phyloP scores from a whole-genome alignment of 2,797 vertebrate species.

The Cichlasoma orientale region DNA sequence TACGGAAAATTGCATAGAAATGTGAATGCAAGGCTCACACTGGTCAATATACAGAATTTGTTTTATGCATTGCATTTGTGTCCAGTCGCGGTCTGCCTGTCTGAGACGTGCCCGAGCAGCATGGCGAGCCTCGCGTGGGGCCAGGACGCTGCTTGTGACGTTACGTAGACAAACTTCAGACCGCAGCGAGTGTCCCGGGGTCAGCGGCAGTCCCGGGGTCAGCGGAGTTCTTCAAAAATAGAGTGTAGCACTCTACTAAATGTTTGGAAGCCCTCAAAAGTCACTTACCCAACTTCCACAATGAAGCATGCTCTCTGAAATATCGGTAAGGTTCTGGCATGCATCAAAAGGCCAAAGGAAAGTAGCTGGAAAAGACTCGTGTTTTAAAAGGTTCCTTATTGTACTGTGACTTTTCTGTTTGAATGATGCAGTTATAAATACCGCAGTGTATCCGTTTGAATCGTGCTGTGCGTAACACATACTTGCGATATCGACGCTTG shows the following conservation, averaged over 20 bases:
- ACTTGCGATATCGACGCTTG: conserved; percentile 68
- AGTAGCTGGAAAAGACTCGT: conserved; percentile 69
- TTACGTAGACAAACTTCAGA: too few relatives aligned
- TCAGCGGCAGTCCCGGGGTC: conserved; percentile 18
- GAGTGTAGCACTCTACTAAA: conserved; percentile 39
- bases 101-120: conserved; percentile 61
- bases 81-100: conserved; percentile 65
- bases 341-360: conserved; percentile 81
- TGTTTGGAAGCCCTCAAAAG: conserved; percentile 54
- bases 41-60: conserved; percentile 62
- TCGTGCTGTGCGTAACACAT: conserved; percentile 71
- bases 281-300: conserved; percentile 65
- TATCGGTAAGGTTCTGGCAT: conserved; percentile 53
- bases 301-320: conserved; percentile 55
- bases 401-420: conserved; percentile 75
- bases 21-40: conserved; percentile 75
- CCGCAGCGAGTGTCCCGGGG: conserved; percentile 36
- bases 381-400: conserved; percentile 72
- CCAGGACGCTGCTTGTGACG: too few relatives aligned
- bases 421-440: conserved; percentile 73
- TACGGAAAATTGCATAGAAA: conserved; percentile 63
- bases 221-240: not conserved
- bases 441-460: conserved; percentile 66
- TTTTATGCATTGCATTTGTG: conserved; percentile 67
- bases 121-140: conserved; percentile 61